Base-by-base conservation (phyloP, 2,888 invertebrate species). In the Eulithis testata region DNA sequence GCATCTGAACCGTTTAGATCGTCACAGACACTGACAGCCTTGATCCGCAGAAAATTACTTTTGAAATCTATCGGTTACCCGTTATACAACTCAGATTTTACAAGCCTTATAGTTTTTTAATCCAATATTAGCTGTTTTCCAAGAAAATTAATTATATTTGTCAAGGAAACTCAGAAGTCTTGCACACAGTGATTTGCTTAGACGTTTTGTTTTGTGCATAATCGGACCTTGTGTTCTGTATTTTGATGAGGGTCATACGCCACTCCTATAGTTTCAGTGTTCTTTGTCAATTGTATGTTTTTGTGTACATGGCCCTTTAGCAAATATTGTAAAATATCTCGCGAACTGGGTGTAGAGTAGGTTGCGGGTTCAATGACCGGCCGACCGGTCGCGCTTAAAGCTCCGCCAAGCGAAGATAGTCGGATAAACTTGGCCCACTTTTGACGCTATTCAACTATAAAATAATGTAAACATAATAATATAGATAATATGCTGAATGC, bases 331-430 rank as follows among this genome's bases (percentile, higher is more conserved):
- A 62, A 57, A 66, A 69, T 68, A 66, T 68, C 69, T 68, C 62
- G 70, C 72, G 49, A 70, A 69, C 68, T 59, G 68, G 9, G 71
- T 68, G 69, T 80, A 78, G 85, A 91, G 89, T 91, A 90, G 91
- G 91, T 91, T 90, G 90, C 75, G 79, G 81, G 89, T 88, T 90
- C 91, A 86, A 84, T 71, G 91, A 78, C 86, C 91, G 65, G 74
- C 77, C 85, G 87, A 92, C 92, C 92, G 92, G 92, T 91, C 85
- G 85, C 75, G 86, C 88, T 90, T 88, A 80, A 88, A 90, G 90
- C 88, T 89, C 84, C 82, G 82, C 81, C 80, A 81, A 82, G 84
- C 80, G 83, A 82, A 81, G 82, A 80, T 82, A 83, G 81, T 78
- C 77, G 79, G 79, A 82, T 90, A 86, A 90, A 91, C 89, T 90